Conservation (phyloP, 2,797 vertebrate species). For the Cirrhinus molitorella region DNA sequence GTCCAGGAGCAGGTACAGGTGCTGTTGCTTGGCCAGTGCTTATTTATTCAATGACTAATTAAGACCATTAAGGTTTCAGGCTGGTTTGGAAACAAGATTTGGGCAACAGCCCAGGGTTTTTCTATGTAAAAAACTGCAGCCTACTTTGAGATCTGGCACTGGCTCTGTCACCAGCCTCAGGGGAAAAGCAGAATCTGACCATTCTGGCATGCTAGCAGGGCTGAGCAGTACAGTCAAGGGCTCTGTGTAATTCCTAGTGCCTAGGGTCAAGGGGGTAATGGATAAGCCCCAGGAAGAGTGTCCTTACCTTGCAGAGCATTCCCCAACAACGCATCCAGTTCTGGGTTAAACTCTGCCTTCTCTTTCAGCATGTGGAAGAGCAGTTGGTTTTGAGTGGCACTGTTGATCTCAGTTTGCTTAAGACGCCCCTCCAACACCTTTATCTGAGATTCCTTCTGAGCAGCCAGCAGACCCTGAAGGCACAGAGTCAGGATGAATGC, state of each 20-base stretch:
- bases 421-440: slow-evolving; percentile 97
- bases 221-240: slow-evolving; percentile 26
- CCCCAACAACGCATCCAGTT: slow-evolving; percentile 94
- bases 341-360: slow-evolving; percentile 97
- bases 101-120: not conserved
- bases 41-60: not conserved
- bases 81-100: not conserved
- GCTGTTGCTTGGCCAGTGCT: not conserved
- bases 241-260: not conserved
- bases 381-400: slow-evolving; percentile 96
- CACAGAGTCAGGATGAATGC: not conserved
- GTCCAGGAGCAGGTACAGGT: not conserved
- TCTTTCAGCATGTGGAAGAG: slow-evolving; percentile 99
- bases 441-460: slow-evolving; percentile 96
- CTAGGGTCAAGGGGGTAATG: not conserved
- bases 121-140: not conserved
- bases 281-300: not conserved
- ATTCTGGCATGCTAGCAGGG: not conserved
- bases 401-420: slow-evolving; percentile 98
- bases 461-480: slow-evolving; percentile 91
- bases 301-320: slow-evolving; percentile 94
- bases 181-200: not conserved
- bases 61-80: not conserved
- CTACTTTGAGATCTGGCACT: not conserved
- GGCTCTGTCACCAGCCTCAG: not conserved